A percentile compares a stretch with the other conserved stretches of the same genome.
Evolutionary conservation across 2,888 invertebrate genomes (phyloP).

Genomic region (Cheilosia grossa): DNA sequence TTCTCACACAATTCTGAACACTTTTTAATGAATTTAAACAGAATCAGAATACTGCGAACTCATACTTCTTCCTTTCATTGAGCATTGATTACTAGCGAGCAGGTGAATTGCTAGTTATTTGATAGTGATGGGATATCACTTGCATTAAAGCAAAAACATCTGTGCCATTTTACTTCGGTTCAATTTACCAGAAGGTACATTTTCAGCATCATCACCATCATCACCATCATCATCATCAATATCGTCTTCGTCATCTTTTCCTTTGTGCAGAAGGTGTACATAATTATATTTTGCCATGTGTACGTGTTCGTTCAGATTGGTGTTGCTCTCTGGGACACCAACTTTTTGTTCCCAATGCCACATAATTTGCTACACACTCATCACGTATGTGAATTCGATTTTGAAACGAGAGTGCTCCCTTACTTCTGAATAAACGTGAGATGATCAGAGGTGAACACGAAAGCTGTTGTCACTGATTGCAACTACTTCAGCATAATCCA

Average conservation of each 20-base stretch:
- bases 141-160: constrained; percentile 45
- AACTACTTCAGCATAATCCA: constrained; percentile 56
- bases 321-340: constrained; percentile 36
- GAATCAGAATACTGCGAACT: neutral
- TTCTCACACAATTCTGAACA: no score
- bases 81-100: constrained; percentile 54
- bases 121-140: neutral
- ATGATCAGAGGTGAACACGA: constrained; percentile 29
- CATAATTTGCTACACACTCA: constrained; percentile 35
- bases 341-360: constrained; percentile 12
- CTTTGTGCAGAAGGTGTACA: constrained; percentile 49
- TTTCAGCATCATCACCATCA: constrained; percentile 30
- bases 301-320: constrained; percentile 65
- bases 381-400: constrained; percentile 74
- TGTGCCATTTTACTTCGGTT: constrained; percentile 54
- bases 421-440: constrained; percentile 52
- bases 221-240: constrained; percentile 2
- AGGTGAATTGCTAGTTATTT: constrained; percentile 37
- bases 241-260: constrained; percentile 7
- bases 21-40: constrained; percentile 19
- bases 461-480: constrained; percentile 73
- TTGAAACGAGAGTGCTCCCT: constrained; percentile 51
- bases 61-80: constrained; percentile 51
- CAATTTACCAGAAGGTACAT: constrained; percentile 16
- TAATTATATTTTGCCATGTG: constrained; percentile 66